Evolutionary conservation across 1,140 invertebrate species (phyloP), one percentile per base, ranked within the genome.

Genomic region (Harpegnathos saltator): DNA sequence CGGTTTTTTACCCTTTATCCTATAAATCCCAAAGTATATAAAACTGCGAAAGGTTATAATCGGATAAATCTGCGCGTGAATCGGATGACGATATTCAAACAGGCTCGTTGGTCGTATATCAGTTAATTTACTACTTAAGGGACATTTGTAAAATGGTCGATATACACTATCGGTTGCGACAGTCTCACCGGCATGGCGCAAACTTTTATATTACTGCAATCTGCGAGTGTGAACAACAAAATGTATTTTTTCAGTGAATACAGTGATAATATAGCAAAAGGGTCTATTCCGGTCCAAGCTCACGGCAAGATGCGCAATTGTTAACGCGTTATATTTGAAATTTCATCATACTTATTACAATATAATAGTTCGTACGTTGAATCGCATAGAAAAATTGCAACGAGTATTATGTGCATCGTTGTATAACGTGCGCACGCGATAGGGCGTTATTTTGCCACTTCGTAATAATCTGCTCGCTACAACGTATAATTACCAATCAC

Each of bases 191-290:
- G 82, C 65, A 89, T 72, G 82, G 83, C 83, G 73, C 85, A 82
- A 83, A 85, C 69, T 87, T 69, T 82, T 81, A 87, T 82, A 62
- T 89, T 89, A 89, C 65, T 89, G 75, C 78, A 89, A 86, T 86
- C 59, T 83, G 54, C 66, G 61, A 77, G 29, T 77, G 48, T 73
- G 71, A 85, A 86, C 81, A 87, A 87, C 84, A 85, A 80, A 86
- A 85, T 83, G 73, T 89, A 84, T 63, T 78, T 58, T 80, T 38
- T 71, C 78, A 80, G 71, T 54, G 50, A 74, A 81, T 85, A 83
- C 90, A 90, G 90, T 89, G 86, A 88, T 83, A 83, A 86, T 89
- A 81, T 73, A 89, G 85, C 91, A 92, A 92, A 92, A 92, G 91
- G 90, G 91, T 91, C 91, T 88, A 88, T 89, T 88, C 85, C 69